These are phyloP conservation scores for Psix sp. DNA, from an alignment of 1,140 invertebrate genomes.

Conservation along the genomic window DNA sequence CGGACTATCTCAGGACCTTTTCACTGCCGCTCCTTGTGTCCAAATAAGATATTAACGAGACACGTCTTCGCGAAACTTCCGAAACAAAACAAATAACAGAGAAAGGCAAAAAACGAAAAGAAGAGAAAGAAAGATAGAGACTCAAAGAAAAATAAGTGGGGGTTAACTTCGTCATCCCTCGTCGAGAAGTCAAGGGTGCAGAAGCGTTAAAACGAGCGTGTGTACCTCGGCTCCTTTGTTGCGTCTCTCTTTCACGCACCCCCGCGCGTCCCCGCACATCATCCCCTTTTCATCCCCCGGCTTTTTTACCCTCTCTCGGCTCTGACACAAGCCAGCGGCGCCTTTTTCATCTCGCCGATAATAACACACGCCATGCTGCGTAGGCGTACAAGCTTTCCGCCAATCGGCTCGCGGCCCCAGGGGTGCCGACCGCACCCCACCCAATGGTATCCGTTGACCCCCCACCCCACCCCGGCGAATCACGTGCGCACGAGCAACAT, in stretches of 20 bases:
- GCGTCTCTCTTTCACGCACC: constrained; percentile 2
- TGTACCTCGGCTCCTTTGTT: constrained; percentile 47
- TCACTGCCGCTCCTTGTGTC: constrained; percentile 12
- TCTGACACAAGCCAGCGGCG: constrained; percentile 28
- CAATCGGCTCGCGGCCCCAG: constrained; percentile 63
- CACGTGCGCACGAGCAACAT: constrained; percentile 73
- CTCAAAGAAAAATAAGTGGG: constrained; percentile 37
- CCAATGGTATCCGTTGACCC: constrained; percentile 60
- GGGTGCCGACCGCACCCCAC: constrained; percentile 64
- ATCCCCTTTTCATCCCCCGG: constrained; percentile 22
- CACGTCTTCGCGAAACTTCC: constrained; percentile 11
- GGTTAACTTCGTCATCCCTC: constrained; percentile 46
- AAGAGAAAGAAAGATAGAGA: not conserved
- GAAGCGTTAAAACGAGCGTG: constrained; percentile 61
- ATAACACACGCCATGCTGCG: constrained; percentile 71
- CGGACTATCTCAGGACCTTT: not conserved
- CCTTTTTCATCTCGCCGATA: constrained; percentile 51
- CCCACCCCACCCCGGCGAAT: constrained; percentile 52
- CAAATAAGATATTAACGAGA: constrained; percentile 14
- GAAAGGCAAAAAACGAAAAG: not conserved
- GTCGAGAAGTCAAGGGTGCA: constrained; percentile 59
- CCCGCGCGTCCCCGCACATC: constrained; percentile 11
- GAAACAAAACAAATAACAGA: constrained; percentile 4
- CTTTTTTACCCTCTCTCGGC: constrained; percentile 26
- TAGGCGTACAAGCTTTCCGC: constrained; percentile 66